Base-by-base conservation (phyloP, 2,113 vertebrate genomes). In the Hippocampus abdominalis region DNA sequence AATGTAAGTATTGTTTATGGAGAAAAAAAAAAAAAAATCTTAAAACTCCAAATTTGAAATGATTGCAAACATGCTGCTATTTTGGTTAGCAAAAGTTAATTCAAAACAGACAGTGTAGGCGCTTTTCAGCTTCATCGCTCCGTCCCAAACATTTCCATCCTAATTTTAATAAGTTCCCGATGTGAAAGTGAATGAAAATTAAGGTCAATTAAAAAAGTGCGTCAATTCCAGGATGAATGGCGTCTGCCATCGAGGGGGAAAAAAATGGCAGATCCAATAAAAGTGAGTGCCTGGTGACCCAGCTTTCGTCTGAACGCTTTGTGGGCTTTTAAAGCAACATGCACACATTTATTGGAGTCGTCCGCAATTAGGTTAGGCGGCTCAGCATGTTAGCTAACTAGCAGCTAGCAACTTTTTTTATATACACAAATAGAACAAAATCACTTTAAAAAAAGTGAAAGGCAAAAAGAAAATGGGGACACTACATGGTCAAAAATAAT, bases 141-240 rank as follows among this genome's bases (percentile, higher is more conserved):
- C 16, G 25, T 36, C 64, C 32, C 63, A 68, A 49, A 23, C 51
- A 66, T 69, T 79, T 72, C 60, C 48, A 53, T 78, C 75, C 70
- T 71, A 70, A 82, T 79, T 68, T 48, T 70, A 81, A 71, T 76
- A 68, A 62, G 23, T 6, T 70, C n/a, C 6, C 1, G n/a, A 44
- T 7, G 21, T 44, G 21, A 3, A 79, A 80, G 63, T 72, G 29
- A 13, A 68, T 73, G 78, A 62, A 36, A 36, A 86, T 88, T 84
- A 80, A 82, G 87, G 87, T 86, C 76, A 79, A 84, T 71, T 86
- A 80, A 72, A 82, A 77, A 87, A 83, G 49, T 76, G 65, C 62
- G 80, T 74, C 62, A 81, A 68, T 74, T 84, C 73, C 1, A 40
- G 75, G 69, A 86, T 82, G 76, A 80, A 64, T 77, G 10, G 11